These are phyloP conservation scores for Gymnoscelis rufifasciata DNA, from an alignment of 2,888 invertebrate genomes.

Conservation along the genomic window DNA sequence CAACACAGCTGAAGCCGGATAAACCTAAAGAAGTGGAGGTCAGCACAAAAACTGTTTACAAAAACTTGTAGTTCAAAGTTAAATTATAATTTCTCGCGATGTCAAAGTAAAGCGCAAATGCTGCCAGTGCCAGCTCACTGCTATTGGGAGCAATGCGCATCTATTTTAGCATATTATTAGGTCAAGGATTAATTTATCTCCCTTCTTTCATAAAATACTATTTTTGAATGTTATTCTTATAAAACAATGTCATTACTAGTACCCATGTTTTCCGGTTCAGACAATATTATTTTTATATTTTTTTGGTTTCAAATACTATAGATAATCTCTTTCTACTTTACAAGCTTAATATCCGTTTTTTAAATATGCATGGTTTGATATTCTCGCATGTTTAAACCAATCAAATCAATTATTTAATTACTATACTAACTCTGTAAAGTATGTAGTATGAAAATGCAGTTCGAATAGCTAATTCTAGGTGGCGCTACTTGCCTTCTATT, in stretches of 20 bases:
- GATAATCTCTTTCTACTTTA: not conserved
- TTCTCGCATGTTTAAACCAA: no score
- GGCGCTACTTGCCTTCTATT: conserved; percentile 51
- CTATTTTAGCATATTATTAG: conserved; percentile 72
- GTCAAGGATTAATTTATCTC: conserved; percentile 64
- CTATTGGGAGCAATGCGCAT: conserved; percentile 66
- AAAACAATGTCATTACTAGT: not conserved
- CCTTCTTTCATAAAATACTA: conserved; percentile 14
- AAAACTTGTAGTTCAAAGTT: conserved; percentile 19
- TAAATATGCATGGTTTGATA: not conserved
- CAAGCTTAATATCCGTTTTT: not conserved
- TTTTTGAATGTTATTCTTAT: not conserved
- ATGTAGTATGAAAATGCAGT: no score
- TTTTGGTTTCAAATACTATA: conserved; percentile 2
- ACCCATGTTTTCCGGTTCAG: not conserved
- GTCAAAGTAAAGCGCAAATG: conserved; percentile 45
- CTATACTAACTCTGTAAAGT: no score
- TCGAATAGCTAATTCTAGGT: conserved; percentile 58
- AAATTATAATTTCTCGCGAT: conserved; percentile 24
- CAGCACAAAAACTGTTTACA: conserved; percentile 42
- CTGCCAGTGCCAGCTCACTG: conserved; percentile 56
- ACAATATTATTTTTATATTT: not conserved
- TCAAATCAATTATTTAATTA: no score
- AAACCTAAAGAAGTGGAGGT: conserved; percentile 73
- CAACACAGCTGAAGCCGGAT: conserved; percentile 59